Evolutionary conservation across 2,797 vertebrate genomes (phyloP).

Genomic region (Poeciliopsis turneri): DNA sequence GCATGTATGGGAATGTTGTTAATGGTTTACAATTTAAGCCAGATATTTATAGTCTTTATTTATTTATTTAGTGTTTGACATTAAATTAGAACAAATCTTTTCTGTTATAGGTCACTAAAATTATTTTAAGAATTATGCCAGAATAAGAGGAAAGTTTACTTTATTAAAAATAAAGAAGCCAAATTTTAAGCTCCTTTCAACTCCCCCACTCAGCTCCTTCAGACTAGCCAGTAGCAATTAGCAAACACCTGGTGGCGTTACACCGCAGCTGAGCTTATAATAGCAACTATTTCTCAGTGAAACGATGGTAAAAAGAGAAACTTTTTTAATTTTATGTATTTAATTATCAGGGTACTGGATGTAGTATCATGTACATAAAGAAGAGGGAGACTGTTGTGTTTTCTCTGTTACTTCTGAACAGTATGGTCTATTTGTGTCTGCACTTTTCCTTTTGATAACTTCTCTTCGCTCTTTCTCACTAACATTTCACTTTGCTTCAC

Average conservation of each 20-base stretch:
- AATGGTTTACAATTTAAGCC: background rate
- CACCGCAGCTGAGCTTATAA: no score
- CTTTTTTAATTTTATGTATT: no score
- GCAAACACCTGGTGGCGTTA: no score
- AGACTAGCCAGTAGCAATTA: no score
- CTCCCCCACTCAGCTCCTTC: no score
- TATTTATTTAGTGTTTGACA: background rate
- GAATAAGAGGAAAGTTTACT: background rate
- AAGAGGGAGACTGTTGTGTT: background rate
- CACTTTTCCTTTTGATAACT: constrained; percentile 19
- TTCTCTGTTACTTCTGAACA: background rate
- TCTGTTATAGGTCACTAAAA: background rate
- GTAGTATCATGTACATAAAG: background rate
- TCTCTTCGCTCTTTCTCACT: constrained; percentile 41
- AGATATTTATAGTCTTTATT: background rate
- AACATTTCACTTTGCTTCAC: constrained; percentile 47
- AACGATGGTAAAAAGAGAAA: no score
- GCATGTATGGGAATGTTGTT: background rate
- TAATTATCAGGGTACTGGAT: background rate
- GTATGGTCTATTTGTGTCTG: background rate
- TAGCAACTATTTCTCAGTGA: no score
- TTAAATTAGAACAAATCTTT: background rate
- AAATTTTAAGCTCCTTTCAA: background rate
- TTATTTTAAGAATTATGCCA: background rate
- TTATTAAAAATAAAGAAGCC: background rate